These are phyloP conservation scores for Stratiomys singularior DNA, from an alignment of 2,888 invertebrate genomes.

Conservation along the genomic window DNA sequence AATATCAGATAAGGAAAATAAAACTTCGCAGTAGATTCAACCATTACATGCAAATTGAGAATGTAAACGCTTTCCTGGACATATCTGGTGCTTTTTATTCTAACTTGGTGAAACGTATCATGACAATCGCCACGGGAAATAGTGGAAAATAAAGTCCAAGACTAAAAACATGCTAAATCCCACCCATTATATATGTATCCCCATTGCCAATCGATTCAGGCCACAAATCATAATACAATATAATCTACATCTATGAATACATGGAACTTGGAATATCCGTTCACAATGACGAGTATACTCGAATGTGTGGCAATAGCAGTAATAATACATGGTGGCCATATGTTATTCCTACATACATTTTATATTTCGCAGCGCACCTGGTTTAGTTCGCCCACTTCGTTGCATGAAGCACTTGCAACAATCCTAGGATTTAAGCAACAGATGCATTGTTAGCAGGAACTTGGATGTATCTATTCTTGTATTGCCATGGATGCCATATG, in stretches of 20 bases:
- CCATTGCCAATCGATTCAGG: slow-evolving; percentile 9
- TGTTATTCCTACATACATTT: not conserved
- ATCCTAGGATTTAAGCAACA: not conserved
- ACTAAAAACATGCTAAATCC: not conserved
- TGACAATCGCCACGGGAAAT: not conserved
- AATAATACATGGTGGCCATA: not conserved
- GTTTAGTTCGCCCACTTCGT: not conserved
- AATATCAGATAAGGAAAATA: no score
- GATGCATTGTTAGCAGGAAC: not conserved
- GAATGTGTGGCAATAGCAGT: not conserved
- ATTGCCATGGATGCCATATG: slow-evolving; percentile 3
- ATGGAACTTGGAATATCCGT: not conserved
- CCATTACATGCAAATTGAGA: no score
- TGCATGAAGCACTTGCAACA: not conserved
- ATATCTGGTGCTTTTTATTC: no score
- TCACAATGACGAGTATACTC: not conserved
- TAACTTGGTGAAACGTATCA: not conserved
- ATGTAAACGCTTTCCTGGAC: no score
- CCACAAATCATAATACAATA: not conserved
- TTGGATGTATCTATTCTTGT: not conserved
- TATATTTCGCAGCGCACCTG: not conserved
- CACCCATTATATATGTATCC: slow-evolving; percentile 6
- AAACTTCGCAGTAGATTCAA: no score
- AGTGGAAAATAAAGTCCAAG: not conserved
- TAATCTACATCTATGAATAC: not conserved